Percentiles rank a stretch among this genome's conserved stretches.
Conservation (phyloP, 92 coral and sea anemone genomes). For the Porites divaricata region DNA sequence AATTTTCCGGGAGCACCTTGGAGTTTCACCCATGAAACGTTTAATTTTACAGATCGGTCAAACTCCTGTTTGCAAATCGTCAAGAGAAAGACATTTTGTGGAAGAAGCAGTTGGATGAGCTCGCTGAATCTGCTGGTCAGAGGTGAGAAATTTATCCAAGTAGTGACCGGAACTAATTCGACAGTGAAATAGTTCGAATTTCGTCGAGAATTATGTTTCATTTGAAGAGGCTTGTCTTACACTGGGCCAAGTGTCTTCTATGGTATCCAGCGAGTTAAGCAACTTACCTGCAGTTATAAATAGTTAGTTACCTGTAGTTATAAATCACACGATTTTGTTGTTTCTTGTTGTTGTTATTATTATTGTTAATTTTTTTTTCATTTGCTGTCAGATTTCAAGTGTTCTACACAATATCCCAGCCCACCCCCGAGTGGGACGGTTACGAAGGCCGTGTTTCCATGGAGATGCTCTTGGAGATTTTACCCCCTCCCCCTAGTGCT, state of each 20-base stretch:
- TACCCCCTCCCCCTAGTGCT: constrained; percentile 92
- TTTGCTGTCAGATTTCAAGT: constrained; percentile 80
- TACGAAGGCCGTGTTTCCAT: constrained; percentile 83
- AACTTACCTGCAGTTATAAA: too few species aligned
- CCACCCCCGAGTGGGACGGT: constrained; percentile 95
- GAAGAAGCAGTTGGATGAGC: constrained; percentile 78
- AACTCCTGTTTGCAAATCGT: constrained; percentile 86
- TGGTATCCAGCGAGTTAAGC: too few species aligned
- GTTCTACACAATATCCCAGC: constrained; percentile 81
- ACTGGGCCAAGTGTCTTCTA: too few species aligned
- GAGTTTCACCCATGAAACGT: too few species aligned
- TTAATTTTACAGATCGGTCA: constrained; percentile 58
- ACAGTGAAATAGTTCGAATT: too few species aligned
- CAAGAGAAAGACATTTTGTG: constrained; percentile 91
- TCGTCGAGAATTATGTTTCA: too few species aligned
- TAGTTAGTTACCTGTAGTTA: too few species aligned
- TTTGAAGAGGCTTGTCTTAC: too few species aligned
- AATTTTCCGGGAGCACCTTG: too few species aligned
- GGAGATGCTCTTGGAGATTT: constrained; percentile 72
- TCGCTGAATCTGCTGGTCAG: constrained; percentile 69
- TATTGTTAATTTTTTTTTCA: not conserved
- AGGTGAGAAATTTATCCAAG: constrained; percentile 46
- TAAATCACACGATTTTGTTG: too few species aligned
- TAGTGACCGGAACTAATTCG: too few species aligned
- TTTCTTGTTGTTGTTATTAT: too few species aligned